phyloP scores from a whole-genome alignment of 2,888 invertebrate genomes.

The Omphaloscelis lunosa region DNA sequence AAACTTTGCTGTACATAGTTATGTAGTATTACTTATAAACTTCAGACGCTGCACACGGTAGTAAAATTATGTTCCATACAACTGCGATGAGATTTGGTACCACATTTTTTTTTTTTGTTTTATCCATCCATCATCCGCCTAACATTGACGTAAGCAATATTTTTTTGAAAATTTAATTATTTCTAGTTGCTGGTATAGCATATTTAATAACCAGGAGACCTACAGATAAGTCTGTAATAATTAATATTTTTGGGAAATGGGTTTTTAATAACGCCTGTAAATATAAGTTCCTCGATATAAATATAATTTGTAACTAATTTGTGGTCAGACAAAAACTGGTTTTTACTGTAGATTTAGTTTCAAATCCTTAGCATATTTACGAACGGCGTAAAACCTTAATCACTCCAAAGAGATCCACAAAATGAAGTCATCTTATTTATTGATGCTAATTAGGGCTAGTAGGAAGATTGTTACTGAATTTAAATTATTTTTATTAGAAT shows the following conservation, averaged over 20 bases:
- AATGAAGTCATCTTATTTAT: slow-evolving; percentile 89
- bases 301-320: slow-evolving; percentile 57
- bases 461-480: slow-evolving; percentile 84
- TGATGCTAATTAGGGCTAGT: slow-evolving; percentile 86
- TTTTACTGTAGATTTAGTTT: slow-evolving; percentile 56
- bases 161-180: slow-evolving; percentile 67
- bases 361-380: slow-evolving; percentile 61
- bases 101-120: slow-evolving; percentile 44
- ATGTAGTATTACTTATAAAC: slow-evolving; percentile 59
- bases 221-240: slow-evolving; percentile 63
- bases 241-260: slow-evolving; percentile 65
- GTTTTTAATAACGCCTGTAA: slow-evolving; percentile 61
- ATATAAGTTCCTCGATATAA: slow-evolving; percentile 54
- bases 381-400: slow-evolving; percentile 67
- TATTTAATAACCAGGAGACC: slow-evolving; percentile 52
- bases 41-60: slow-evolving; percentile 42
- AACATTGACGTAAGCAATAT: slow-evolving; percentile 81
- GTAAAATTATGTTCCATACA: slow-evolving; percentile 56
- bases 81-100: slow-evolving; percentile 46
- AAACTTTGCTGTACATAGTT: slow-evolving; percentile 62
- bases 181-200: slow-evolving; percentile 57
- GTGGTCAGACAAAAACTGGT: slow-evolving; percentile 57
- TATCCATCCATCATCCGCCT: slow-evolving; percentile 78
- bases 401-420: slow-evolving; percentile 83
- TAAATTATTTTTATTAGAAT: slow-evolving; percentile 87